These are phyloP conservation scores for Nephrotoma guestfalica DNA, from an alignment of 2,888 invertebrate species.

Conservation along the genomic window DNA sequence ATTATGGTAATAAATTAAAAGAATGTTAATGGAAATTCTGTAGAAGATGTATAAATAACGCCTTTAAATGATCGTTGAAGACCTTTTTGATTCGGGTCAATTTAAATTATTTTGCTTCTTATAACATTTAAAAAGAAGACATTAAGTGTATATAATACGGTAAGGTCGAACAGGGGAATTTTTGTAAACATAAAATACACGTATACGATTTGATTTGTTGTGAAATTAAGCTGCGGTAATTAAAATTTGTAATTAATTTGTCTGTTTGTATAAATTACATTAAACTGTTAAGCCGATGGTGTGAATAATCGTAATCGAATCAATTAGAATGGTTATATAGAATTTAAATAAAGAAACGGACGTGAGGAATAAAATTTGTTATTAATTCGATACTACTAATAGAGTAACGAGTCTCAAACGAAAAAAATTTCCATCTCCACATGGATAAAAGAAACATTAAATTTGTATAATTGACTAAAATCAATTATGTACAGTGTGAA, in stretches of 20 bases:
- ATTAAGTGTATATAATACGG: not conserved
- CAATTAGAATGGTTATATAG: not conserved
- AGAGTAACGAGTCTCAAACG: no score
- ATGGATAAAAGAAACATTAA: no score
- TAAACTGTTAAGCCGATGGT: not conserved
- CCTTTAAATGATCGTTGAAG: not conserved
- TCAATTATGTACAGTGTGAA: no score
- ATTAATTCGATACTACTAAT: no score
- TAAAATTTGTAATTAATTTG: not conserved
- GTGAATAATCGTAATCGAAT: not conserved
- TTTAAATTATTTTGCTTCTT: not conserved
- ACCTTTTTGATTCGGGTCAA: not conserved
- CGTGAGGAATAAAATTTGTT: not conserved
- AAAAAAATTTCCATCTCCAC: no score
- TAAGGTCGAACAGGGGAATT: not conserved
- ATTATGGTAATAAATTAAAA: not conserved
- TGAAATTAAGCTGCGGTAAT: not conserved
- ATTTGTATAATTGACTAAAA: no score
- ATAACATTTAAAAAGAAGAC: not conserved
- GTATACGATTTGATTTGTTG: not conserved
- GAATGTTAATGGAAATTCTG: not conserved
- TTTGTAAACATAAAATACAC: not conserved
- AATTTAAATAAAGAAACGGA: not conserved
- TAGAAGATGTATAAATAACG: not conserved
- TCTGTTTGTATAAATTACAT: not conserved